These are phyloP conservation scores for Apamea epomidion DNA, from an alignment of 2,888 invertebrate genomes.

Conservation along the genomic window DNA sequence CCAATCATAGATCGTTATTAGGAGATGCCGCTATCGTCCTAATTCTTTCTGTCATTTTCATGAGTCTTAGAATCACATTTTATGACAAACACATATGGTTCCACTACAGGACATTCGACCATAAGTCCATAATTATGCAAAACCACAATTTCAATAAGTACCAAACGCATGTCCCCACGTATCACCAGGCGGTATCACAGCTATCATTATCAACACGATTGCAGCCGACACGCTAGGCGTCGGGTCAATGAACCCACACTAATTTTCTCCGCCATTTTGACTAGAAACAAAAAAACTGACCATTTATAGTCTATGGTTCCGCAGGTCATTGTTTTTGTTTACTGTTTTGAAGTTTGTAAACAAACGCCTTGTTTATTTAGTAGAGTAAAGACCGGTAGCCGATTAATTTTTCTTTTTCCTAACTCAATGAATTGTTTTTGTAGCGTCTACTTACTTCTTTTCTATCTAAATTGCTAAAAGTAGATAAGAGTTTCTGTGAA, in stretches of 20 bases:
- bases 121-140: background rate
- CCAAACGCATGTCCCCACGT: constrained; percentile 32
- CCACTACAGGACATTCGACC: background rate
- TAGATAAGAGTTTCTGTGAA: background rate
- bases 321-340: constrained; percentile 19
- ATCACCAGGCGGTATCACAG: constrained; percentile 44
- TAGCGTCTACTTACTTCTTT: background rate
- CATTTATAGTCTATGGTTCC: constrained; percentile 50
- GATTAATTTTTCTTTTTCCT: background rate
- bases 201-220: constrained; percentile 58
- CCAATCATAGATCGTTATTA: background rate
- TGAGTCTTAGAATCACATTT: background rate
- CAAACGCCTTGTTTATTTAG: constrained; percentile 8
- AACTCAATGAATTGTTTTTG: background rate
- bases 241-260: constrained; percentile 59
- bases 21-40: background rate
- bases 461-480: background rate
- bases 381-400: background rate
- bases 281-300: constrained; percentile 66
- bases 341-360: constrained; percentile 27
- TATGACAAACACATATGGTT: background rate
- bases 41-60: background rate
- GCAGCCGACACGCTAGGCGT: constrained; percentile 62
- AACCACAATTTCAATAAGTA: constrained; percentile 25
- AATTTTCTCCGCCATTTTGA: constrained; percentile 73